Percentiles rank a stretch among this genome's conserved stretches.
phyloP scores from a whole-genome alignment of 2,797 vertebrate genomes.

The Gymnopithys bicolor region DNA sequence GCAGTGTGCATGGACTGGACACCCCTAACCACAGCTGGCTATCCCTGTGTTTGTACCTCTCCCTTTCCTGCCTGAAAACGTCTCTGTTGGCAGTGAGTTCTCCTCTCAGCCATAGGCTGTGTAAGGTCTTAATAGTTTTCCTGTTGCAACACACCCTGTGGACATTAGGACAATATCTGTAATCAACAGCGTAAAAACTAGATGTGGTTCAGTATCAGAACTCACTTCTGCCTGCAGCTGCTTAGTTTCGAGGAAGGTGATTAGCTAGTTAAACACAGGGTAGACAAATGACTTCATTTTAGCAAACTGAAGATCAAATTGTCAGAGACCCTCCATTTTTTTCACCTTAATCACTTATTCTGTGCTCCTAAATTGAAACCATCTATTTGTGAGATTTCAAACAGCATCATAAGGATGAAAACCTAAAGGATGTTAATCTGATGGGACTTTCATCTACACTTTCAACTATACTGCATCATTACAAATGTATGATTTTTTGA shows the following conservation, averaged over 20 bases:
- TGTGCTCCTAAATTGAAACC: background rate
- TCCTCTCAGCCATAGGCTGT: background rate
- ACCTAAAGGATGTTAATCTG: background rate
- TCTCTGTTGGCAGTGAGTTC: background rate
- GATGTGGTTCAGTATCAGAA: background rate
- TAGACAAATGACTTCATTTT: background rate
- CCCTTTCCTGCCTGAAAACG: background rate
- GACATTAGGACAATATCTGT: background rate
- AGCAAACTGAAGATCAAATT: background rate
- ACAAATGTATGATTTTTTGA: background rate
- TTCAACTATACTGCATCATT: background rate
- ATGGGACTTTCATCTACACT: background rate
- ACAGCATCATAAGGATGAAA: background rate
- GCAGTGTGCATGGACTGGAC: fast-evolving
- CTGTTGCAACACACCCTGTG: background rate
- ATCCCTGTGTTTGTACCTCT: too few relatives aligned
- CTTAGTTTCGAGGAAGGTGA: background rate
- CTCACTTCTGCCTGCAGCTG: background rate
- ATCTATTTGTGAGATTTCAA: background rate
- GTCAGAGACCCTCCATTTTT: background rate
- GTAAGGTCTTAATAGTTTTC: background rate
- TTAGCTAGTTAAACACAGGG: background rate
- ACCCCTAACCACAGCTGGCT: background rate
- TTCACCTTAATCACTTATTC: background rate
- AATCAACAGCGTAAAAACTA: background rate